Percentiles rank a stretch among this genome's conserved stretches.
These are phyloP conservation scores for Imbricaverruca yamaguchii DNA, from an alignment of 2,888 invertebrate species.

Conservation along the genomic window DNA sequence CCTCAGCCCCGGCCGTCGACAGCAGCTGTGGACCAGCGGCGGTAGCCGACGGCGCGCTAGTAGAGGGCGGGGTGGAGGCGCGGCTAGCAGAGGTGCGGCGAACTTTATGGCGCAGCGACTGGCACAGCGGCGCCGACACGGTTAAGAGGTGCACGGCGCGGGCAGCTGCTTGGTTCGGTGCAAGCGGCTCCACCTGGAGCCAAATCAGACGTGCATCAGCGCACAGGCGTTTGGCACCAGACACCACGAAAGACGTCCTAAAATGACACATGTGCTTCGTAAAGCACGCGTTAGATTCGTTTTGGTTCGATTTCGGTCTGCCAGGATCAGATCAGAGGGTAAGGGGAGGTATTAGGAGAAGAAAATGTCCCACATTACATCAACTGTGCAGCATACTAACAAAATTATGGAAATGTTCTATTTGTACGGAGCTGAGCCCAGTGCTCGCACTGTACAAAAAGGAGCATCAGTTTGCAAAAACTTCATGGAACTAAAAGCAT, in stretches of 20 bases:
- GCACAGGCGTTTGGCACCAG: too few species aligned
- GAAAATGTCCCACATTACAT: background rate
- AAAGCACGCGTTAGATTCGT: too few species aligned
- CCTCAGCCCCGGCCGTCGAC: too few species aligned
- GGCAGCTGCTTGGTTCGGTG: conserved; percentile 73
- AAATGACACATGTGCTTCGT: too few species aligned
- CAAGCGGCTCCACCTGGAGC: conserved; percentile 42
- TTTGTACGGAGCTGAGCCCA: too few species aligned
- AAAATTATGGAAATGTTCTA: too few species aligned
- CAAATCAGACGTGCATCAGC: too few species aligned
- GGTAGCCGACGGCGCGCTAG: background rate
- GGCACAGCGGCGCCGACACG: conserved; percentile 75
- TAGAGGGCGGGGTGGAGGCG: background rate
- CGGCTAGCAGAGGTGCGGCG: background rate
- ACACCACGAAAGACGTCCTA: too few species aligned
- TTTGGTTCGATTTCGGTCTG: background rate
- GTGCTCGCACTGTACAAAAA: too few species aligned
- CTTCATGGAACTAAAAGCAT: background rate
- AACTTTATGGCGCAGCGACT: conserved; percentile 43
- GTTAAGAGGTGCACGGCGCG: conserved; percentile 78
- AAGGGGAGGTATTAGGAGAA: background rate
- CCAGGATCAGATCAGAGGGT: background rate
- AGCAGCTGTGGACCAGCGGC: background rate
- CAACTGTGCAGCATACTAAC: too few species aligned
- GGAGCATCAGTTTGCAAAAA: too few species aligned